Evolutionary conservation across 2,888 invertebrate species (phyloP).

Genomic region (Platycheirus rosarum): DNA sequence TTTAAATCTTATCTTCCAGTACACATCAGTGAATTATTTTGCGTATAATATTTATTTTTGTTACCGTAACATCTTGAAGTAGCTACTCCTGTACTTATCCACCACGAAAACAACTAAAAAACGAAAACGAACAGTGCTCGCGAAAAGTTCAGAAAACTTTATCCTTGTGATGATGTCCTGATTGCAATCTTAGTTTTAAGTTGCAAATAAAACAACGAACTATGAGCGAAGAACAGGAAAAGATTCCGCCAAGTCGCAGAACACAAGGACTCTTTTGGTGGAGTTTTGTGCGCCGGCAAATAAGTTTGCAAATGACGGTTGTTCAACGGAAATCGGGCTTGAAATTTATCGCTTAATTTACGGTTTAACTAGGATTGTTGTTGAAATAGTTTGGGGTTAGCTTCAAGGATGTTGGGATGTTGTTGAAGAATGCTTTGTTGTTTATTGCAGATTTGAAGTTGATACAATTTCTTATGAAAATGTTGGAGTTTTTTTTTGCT

Average conservation of each 20-base stretch:
- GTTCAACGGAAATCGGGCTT: constrained; percentile 72
- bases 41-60: constrained; percentile 44
- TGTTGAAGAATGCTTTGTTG: constrained; percentile 24
- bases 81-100: neutral
- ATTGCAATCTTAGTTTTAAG: constrained; percentile 65
- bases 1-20: constrained; percentile 37
- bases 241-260: constrained; percentile 34
- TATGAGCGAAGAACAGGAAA: constrained; percentile 49
- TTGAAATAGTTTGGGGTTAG: neutral
- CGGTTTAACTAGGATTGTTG: constrained; percentile 33
- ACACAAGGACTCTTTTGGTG: constrained; percentile 59
- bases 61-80: constrained; percentile 40
- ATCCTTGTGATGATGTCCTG: constrained; percentile 48
- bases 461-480: constrained; percentile 7
- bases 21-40: constrained; percentile 61
- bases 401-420: constrained; percentile 2
- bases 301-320: constrained; percentile 66
- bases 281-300: constrained; percentile 53
- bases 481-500: neutral
- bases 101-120: neutral
- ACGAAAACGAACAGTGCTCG: constrained; percentile 25
- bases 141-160: constrained; percentile 64
- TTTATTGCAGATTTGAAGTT: constrained; percentile 22
- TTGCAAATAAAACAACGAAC: constrained; percentile 64
- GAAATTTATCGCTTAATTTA: constrained; percentile 71